These are phyloP conservation scores for Hydrozoanthus tunicans DNA, from an alignment of 64 coral and sea anemone species.

Conservation along the genomic window DNA sequence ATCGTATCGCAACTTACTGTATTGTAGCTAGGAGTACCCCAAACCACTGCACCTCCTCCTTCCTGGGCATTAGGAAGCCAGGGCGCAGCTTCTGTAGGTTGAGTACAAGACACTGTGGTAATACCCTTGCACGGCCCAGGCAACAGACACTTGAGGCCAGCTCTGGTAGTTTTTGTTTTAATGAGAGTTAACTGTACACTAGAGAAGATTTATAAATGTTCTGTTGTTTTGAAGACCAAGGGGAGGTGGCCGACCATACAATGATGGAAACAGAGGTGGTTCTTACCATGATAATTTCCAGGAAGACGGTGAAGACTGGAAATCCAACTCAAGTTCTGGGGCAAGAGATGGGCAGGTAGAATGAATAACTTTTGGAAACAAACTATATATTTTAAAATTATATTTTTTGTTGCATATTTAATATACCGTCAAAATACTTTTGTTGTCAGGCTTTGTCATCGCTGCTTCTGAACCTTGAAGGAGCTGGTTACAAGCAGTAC, in stretches of 20 bases:
- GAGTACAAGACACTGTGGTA: no score
- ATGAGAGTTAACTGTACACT: no score
- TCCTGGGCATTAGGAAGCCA: no score
- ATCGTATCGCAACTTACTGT: no score
- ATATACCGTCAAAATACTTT: no score
- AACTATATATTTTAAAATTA: not conserved
- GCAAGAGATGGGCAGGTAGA: constrained; percentile 33
- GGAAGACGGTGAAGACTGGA: not conserved
- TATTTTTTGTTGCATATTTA: not conserved
- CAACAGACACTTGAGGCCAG: no score
- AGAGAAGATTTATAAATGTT: not conserved
- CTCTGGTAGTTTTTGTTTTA: no score
- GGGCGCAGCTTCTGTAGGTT: no score
- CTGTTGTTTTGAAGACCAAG: constrained; percentile 6
- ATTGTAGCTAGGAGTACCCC: no score
- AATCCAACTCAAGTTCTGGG: not conserved
- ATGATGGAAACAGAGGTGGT: not conserved
- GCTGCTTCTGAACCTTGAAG: constrained; percentile 35
- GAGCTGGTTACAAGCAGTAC: constrained; percentile 54
- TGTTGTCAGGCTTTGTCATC: constrained; percentile 32
- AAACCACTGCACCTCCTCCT: no score
- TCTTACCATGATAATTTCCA: not conserved
- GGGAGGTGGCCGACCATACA: constrained; percentile 3
- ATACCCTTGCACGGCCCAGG: no score
- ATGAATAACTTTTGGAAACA: no score